Conservation (phyloP, 2,797 vertebrate species). For the Iguana delicatissima region DNA sequence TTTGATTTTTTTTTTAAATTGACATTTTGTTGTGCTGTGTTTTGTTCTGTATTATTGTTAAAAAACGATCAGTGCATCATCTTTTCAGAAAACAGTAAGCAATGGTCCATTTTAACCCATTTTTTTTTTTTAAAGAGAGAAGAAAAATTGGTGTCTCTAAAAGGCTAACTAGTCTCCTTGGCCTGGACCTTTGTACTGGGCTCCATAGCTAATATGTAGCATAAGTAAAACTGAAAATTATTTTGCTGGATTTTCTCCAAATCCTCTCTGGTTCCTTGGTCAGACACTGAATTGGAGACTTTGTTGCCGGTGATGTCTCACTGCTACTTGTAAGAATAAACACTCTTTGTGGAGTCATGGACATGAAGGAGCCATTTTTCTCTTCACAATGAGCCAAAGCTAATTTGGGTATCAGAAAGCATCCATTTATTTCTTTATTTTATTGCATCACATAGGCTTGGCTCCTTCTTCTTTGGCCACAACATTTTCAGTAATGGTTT, state of each 20-base stretch:
- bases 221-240: constrained; percentile 27
- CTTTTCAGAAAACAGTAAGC: constrained; percentile 33
- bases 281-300: constrained; percentile 51
- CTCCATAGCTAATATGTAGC: constrained; percentile 53
- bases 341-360: neutral
- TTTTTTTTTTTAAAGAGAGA: constrained; percentile 18
- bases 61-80: constrained; percentile 23
- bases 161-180: constrained; percentile 33
- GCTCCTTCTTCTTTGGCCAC: constrained; percentile 39
- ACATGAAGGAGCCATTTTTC: constrained; percentile 51
- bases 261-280: constrained; percentile 52
- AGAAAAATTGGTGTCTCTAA: constrained; percentile 17
- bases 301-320: constrained; percentile 33
- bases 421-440: constrained; percentile 38
- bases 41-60: constrained; percentile 23
- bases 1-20: neutral
- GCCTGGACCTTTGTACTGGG: constrained; percentile 29
- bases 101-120: neutral
- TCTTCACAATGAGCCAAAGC: constrained; percentile 43
- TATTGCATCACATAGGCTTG: constrained; percentile 16
- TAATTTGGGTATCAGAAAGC: constrained; percentile 51
- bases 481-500: constrained; percentile 26
- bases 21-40: neutral
- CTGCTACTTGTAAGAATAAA: neutral
- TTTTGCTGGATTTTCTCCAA: constrained; percentile 63